These are phyloP conservation scores for Furcula furcula DNA, from an alignment of 2,888 invertebrate genomes.

Conservation along the genomic window DNA sequence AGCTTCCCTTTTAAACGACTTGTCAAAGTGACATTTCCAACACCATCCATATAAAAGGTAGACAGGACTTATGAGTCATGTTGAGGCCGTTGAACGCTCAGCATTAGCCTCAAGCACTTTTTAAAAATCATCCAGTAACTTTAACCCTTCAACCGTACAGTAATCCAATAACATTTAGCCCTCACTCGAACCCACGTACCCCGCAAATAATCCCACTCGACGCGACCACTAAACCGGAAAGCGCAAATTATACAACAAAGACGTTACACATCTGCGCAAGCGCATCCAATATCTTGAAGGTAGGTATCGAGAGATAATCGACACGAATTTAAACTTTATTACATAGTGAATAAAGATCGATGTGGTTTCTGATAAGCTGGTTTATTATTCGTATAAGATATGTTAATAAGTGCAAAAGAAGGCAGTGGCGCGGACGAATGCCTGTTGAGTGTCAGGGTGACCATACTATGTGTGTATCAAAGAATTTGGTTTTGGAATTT, in stretches of 20 bases:
- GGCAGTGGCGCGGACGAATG: conserved; percentile 63
- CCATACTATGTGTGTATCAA: too few relatives aligned
- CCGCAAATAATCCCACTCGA: conserved; percentile 58
- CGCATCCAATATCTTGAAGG: conserved; percentile 38
- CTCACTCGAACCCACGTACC: conserved; percentile 28
- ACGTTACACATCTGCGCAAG: conserved; percentile 74
- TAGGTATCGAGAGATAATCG: conserved; percentile 11
- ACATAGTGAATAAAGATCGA: conserved; percentile 28
- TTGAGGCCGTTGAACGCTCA: too few relatives aligned
- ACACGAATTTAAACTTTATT: conserved; percentile 30
- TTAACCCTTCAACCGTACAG: conserved; percentile 1
- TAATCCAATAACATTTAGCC: conserved; percentile 53
- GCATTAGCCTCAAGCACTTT: too few relatives aligned
- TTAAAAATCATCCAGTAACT: too few relatives aligned
- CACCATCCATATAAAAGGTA: too few relatives aligned
- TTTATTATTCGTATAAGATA: conserved; percentile 76
- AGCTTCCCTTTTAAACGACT: too few relatives aligned
- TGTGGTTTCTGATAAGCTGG: conserved; percentile 41
- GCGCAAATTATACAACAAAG: conserved; percentile 80
- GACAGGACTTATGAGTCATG: too few relatives aligned
- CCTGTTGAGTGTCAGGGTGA: conserved; percentile 55
- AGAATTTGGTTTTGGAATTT: too few relatives aligned
- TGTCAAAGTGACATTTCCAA: too few relatives aligned
- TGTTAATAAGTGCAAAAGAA: conserved; percentile 73
- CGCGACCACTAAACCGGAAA: conserved; percentile 76